Evolutionary conservation across 2,797 vertebrate species (phyloP).

Genomic region (Scolopax rusticola): DNA sequence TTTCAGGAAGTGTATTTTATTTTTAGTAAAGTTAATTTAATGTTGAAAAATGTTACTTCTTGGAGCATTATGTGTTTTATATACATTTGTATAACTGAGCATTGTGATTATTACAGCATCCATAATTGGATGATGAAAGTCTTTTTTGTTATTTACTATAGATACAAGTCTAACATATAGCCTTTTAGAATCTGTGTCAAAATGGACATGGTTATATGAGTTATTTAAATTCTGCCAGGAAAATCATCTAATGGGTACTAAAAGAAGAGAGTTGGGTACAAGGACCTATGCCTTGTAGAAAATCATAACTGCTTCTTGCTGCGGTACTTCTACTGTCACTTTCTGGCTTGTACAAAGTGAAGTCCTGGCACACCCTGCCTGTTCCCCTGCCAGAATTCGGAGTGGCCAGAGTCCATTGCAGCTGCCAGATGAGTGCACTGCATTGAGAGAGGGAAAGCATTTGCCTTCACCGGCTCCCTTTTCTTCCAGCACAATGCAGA

Average conservation of each 20-base stretch:
- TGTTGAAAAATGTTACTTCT: conserved; percentile 19
- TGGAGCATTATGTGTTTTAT: neutral
- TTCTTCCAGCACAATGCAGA: conserved; percentile 25
- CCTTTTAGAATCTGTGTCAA: neutral
- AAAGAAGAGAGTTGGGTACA: neutral
- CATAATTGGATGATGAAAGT: neutral
- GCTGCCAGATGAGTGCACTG: conserved; percentile 30
- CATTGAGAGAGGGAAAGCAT: neutral
- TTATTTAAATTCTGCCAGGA: neutral
- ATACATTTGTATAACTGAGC: neutral
- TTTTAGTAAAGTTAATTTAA: conserved; percentile 30
- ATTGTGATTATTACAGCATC: neutral
- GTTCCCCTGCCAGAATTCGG: neutral
- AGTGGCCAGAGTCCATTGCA: conserved; percentile 3
- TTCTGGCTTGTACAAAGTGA: neutral
- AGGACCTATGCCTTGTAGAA: neutral
- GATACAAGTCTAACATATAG: neutral
- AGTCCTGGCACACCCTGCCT: conserved; percentile 6
- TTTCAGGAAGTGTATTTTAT: neutral
- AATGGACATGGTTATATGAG: neutral
- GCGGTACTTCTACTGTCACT: neutral
- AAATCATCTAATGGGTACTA: neutral
- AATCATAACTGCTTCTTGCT: neutral
- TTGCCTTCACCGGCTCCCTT: neutral
- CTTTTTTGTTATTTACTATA: neutral